Base-by-base conservation (phyloP, 1,140 invertebrate species). In the Rhagoletis zephyria region DNA sequence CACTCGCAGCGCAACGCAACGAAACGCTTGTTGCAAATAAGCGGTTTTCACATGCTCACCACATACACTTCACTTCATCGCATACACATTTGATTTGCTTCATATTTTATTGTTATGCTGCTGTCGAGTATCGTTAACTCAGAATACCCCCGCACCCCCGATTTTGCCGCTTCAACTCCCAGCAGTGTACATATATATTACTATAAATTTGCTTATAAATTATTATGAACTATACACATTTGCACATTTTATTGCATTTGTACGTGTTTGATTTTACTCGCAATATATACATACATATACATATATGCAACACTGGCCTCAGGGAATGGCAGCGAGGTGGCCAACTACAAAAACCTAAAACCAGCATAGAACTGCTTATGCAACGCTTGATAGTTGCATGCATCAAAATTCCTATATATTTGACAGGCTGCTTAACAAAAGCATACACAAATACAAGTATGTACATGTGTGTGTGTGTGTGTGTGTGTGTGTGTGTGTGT, bases 131-230 rank as follows among this genome's bases (percentile, higher is more conserved):
- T 63, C 61, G 16, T 63, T 14, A 81, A 19, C n/a, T 30, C 16
- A 63, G 16, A 19, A 74, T 74, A 42, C 5, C 10, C 16, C 16
- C 7, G 30, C 30, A 16, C 74, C 6, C 10, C 48, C n/a, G 1
- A 30, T 19, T 14, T 63, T 16, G 74, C 48, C 51, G 30, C 45
- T 51, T 4, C 70, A 81, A 19, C 74, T 56, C 48, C 74, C 16
- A 30, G 12, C 74, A 56, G 61, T n/a, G 48, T 14, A 30, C 30
- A 30, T 30, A 30, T 30, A 30, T 30, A 56, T 81, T 81, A 81
- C 4, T 51, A 81, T 81, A 81, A 81, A 81, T 81, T 81, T 81
- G 74, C 74, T 81, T 81, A 81, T 81, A 59, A 42, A 48, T 81
- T 81, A 81, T 51, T 81, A 81, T 81, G 74, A 19, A 56, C 74